Evolutionary conservation across 2,888 invertebrate species (phyloP).

Genomic region (Ramazzottius varieornatus): DNA sequence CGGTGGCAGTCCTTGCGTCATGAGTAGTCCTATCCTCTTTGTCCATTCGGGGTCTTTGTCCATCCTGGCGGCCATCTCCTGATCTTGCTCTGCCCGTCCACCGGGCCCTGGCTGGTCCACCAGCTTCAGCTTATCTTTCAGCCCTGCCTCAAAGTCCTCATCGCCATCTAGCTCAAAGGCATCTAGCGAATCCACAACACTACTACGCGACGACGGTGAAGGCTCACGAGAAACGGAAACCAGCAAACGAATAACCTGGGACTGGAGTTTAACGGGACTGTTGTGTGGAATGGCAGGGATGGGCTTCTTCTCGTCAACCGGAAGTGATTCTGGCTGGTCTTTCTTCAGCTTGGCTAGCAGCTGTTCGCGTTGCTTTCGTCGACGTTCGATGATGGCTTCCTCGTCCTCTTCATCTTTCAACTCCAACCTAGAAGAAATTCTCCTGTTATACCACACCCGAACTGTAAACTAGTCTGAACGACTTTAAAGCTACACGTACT

Average conservation of each 20-base stretch:
- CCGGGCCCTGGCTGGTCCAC: not conserved
- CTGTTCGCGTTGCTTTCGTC: conserved; percentile 61
- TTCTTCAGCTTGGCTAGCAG: conserved; percentile 33
- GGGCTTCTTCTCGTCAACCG: not conserved
- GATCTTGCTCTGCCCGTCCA: not conserved
- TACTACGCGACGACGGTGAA: not conserved
- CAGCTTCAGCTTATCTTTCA: not conserved
- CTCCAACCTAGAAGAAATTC: no score
- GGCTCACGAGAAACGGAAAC: not conserved
- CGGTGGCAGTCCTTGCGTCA: not conserved
- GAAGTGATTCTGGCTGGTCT: not conserved
- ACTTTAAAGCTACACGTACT: no score
- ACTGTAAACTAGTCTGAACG: no score
- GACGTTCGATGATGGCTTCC: conserved; percentile 63
- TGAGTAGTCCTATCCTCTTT: not conserved
- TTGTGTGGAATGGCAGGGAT: not conserved
- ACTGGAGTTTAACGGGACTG: not conserved
- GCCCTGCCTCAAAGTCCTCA: not conserved
- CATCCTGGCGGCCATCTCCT: not conserved
- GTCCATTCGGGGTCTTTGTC: not conserved
- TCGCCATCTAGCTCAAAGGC: not conserved
- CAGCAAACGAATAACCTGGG: not conserved
- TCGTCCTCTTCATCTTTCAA: conserved; percentile 58
- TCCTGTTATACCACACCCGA: no score
- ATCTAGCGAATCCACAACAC: not conserved